Evolutionary conservation across 2,797 vertebrate genomes (phyloP).

Genomic region (Okamejei kenojei): DNA sequence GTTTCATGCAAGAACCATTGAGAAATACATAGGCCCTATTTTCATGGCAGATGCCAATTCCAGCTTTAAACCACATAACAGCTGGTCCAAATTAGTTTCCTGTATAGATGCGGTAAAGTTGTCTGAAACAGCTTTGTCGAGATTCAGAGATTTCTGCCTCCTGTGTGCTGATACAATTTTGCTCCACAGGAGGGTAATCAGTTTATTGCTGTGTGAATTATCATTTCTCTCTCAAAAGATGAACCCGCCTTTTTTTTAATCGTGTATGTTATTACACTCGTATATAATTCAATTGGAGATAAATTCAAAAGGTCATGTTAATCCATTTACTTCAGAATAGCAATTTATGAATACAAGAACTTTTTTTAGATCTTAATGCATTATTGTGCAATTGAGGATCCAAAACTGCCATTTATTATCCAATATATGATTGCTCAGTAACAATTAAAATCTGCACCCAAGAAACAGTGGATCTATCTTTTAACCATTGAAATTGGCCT

Average conservation of each 20-base stretch:
- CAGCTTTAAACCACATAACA: neutral
- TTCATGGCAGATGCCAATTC: neutral
- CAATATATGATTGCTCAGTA: neutral
- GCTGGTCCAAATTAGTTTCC: conserved; percentile 13
- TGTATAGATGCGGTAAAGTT: neutral
- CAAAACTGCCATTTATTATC: neutral
- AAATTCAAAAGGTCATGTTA: conserved; percentile 1
- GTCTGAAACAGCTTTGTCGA: neutral
- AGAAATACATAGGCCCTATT: neutral
- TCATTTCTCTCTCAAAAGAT: neutral
- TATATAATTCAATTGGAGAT: neutral
- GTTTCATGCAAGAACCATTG: neutral
- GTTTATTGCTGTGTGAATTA: conserved; percentile 12
- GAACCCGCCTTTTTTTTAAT: neutral
- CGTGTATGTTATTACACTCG: neutral
- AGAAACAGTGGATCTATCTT: neutral
- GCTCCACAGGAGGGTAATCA: conserved; percentile 20
- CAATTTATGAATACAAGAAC: neutral
- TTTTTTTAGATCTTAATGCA: neutral
- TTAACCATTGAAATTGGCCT: neutral
- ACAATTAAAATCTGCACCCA: neutral
- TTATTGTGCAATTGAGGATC: neutral
- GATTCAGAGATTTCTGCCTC: neutral
- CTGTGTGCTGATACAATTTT: neutral
- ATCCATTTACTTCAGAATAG: neutral